These are phyloP conservation scores for Ibycter americanus DNA, from an alignment of 2,797 vertebrate species.

Conservation along the genomic window DNA sequence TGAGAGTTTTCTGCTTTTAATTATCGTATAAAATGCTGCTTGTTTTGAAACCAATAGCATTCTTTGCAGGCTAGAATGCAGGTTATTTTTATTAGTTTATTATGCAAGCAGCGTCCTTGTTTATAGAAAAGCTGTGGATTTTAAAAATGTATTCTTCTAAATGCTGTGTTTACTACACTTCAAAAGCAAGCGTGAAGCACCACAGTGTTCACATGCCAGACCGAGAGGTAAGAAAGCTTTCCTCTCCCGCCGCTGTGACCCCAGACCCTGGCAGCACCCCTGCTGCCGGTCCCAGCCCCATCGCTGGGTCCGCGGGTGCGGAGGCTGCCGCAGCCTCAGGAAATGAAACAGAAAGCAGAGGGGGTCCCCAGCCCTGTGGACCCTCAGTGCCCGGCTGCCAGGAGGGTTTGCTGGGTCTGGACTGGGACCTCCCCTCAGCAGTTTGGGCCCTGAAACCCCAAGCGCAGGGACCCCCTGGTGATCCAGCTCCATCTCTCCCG, in stretches of 20 bases:
- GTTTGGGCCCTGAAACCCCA: neutral
- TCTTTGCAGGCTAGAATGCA: constrained; percentile 69
- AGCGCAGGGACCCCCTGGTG: accelerated
- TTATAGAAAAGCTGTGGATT: constrained; percentile 51
- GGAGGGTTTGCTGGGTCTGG: neutral
- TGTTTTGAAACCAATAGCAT: constrained; percentile 65
- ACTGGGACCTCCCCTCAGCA: accelerated
- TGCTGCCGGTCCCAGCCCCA: neutral
- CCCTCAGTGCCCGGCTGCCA: neutral
- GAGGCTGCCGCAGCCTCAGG: neutral
- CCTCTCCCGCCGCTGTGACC: accelerated
- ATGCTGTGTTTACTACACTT: constrained; percentile 28
- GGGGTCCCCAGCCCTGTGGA: accelerated
- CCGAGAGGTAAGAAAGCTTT: neutral
- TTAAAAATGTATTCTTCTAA: constrained; percentile 39
- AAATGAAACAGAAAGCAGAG: neutral
- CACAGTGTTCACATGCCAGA: neutral
- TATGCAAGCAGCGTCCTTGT: constrained; percentile 66
- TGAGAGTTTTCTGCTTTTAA: constrained; percentile 64
- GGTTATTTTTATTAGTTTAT: constrained; percentile 74
- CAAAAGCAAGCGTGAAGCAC: neutral
- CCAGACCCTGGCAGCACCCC: neutral
- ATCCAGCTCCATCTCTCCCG: accelerated
- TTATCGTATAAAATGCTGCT: constrained; percentile 59
- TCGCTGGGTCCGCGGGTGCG: accelerated